Base-by-base conservation (phyloP, 2,888 invertebrate species). In the Campoplex nolae region DNA sequence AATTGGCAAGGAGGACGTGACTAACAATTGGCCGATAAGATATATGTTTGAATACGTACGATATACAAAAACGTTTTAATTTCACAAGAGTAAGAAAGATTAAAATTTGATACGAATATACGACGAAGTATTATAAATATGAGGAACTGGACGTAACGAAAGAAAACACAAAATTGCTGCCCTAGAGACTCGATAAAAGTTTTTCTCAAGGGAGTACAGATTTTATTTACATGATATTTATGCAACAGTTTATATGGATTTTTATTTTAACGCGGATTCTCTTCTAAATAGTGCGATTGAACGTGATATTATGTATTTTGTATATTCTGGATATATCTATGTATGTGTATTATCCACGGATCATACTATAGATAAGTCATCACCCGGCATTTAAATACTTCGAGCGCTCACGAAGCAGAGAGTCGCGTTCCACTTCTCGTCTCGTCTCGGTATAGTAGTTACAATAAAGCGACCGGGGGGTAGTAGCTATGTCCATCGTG, bases 391-490 rank as follows among this genome's bases (percentile, higher is more conserved):
- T 87, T 85, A 85, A 87, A 82, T 84, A 84, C 87, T 75, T 70
- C 77, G 56, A 78, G 81, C 62, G 62, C 70, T 87, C 81, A 67
- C 67, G 18, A 80, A 86, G 77, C 70, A 68, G 8, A 32, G 73
- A 83, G 80, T 88, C 58, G 75, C 86, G 85, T 89, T 88, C 83
- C 83, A 85, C 75, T 88, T 88, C 88, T 83, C 75, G 75, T 76
- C 70, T 45, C 74, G 74, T 87, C 77, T 86, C 80, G 88, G 68
- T 70, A 79, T 78, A 82, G 78, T 82, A 82, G 83, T 75, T 67
- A 82, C 65, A 70, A 79, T 16, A 42, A 73, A 78, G 32, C 32
- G 58, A 28, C 65, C 74, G 51, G 74, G 70, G 81, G 54, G 77
- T 51, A 67, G 54, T 71, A 54, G 77, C 48, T 80, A 85, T 74